phyloP scores from a whole-genome alignment of 2,888 invertebrate species.

The Acrocyrtus sp. region DNA sequence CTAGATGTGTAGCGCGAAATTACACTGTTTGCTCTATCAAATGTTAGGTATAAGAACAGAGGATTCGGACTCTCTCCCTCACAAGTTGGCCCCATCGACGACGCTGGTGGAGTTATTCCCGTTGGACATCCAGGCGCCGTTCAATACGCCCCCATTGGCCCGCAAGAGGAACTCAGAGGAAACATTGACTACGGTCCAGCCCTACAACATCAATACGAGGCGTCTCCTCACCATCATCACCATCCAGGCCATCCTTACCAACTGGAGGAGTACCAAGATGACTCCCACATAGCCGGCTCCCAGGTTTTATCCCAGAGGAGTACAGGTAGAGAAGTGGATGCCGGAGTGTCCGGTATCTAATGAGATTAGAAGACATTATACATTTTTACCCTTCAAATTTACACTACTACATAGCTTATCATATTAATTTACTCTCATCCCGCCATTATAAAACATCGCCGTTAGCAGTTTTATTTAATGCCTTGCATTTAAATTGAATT shows the following conservation, averaged over 20 bases:
- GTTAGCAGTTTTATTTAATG: too few relatives aligned
- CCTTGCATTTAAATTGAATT: too few relatives aligned
- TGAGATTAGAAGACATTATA: too few relatives aligned
- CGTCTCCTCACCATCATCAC: background rate
- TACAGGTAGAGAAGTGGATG: conserved; percentile 21
- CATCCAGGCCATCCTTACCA: conserved; percentile 15
- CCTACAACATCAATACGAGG: conserved; percentile 5
- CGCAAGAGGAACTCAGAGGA: conserved; percentile 33
- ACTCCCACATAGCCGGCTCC: conserved; percentile 29
- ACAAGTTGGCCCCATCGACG: conserved; percentile 9
- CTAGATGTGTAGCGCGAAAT: too few relatives aligned
- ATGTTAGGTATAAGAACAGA: conserved; percentile 53
- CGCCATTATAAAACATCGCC: too few relatives aligned
- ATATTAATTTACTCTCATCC: too few relatives aligned
- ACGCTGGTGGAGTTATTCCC: conserved; percentile 13
- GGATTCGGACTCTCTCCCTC: conserved; percentile 32
- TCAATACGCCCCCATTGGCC: conserved; percentile 16
- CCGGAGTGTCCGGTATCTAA: conserved; percentile 40
- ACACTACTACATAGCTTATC: too few relatives aligned
- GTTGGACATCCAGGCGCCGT: conserved; percentile 11
- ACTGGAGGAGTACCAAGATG: conserved; percentile 35
- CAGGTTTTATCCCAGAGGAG: conserved; percentile 17
- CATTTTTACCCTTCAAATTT: too few relatives aligned
- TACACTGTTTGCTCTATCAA: too few relatives aligned
- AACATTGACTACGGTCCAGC: conserved; percentile 40